Base-by-base conservation (phyloP, 2,888 invertebrate species). In the Calliopum simillimum region DNA sequence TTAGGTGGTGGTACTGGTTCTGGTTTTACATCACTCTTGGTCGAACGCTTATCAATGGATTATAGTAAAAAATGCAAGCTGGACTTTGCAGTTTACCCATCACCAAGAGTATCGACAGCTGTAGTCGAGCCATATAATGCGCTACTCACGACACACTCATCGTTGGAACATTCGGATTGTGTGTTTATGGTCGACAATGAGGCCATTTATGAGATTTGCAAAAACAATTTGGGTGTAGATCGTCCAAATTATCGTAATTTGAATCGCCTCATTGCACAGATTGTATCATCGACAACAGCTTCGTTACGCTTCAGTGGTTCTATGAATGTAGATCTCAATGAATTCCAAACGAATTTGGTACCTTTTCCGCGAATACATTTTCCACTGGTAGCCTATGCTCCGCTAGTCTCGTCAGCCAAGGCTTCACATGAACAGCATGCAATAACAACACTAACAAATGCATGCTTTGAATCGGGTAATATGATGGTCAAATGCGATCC, bases 91-190 rank as follows among this genome's bases (percentile, higher is more conserved):
- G 93, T 96, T 69, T 96, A 96, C 83, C 96, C 96, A 5, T 95
- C 96, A 14, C 96, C 96, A 61, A 94, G 93, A 86, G 91, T 96
- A 25, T 95, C 95, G 44, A 96, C 97, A 1, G 95, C 97, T 0
- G 96, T 97, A 13, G 97, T 97, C 53, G 97, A 97, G 84, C 97
- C 97, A 0, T 98, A 97, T 87, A 97, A 97, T 85, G 93, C 97
- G 0, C 91, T 96, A 68, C 85, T 97, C 71, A 95, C 96, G 56
- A 97, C 97, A 0, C 97, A 97, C 86, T 94, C 94, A 21, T 96
- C 96, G 33, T 89, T 97, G 86, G 85, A 89, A 74, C 94, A 94
- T 82, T 93, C 94, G 0, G 96, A 97, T 86, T 97, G 97, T 83
- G 94, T 95, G 2, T 97, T 97, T 84, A 94, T 96, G 93, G 94